Conservation (phyloP, 35 echinoderm and acorn worm species). For the Nesometra sesokonis region DNA sequence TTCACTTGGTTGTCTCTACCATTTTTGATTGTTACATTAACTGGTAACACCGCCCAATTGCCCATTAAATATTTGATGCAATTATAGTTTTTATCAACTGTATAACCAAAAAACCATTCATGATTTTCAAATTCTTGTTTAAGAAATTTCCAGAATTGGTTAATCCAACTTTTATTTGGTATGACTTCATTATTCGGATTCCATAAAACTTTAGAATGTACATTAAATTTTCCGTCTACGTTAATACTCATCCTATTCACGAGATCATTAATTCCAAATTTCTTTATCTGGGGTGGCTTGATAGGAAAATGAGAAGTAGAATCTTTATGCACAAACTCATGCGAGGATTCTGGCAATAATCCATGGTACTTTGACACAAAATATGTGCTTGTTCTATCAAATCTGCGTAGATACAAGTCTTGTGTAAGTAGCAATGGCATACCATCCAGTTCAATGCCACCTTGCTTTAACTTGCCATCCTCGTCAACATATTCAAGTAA, state of each 20-base stretch:
- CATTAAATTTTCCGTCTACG: not conserved
- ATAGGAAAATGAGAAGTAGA: not conserved
- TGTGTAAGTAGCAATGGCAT: conserved; percentile 33
- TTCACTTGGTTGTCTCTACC: not conserved
- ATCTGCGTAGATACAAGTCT: conserved; percentile 17
- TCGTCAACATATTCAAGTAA: conserved; percentile 30
- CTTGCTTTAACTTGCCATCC: not conserved
- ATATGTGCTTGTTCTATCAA: not conserved
- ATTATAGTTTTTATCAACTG: not conserved
- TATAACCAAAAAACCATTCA: not conserved
- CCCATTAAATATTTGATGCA: not conserved
- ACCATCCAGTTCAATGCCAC: not conserved
- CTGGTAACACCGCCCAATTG: not conserved
- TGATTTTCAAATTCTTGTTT: conserved; percentile 16
- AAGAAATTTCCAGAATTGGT: conserved; percentile 1
- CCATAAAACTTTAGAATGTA: not conserved
- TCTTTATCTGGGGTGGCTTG: not conserved
- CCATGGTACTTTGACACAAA: not conserved
- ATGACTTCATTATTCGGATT: not conserved
- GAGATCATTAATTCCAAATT: conserved; percentile 13
- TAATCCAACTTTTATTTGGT: not conserved
- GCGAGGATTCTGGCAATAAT: conserved; percentile 14
- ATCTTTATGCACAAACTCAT: conserved; percentile 31
- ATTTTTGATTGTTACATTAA: not conserved
- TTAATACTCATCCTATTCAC: not conserved